Evolutionary conservation across 2,888 invertebrate species (phyloP).

Genomic region (Pseudoips prasinana): DNA sequence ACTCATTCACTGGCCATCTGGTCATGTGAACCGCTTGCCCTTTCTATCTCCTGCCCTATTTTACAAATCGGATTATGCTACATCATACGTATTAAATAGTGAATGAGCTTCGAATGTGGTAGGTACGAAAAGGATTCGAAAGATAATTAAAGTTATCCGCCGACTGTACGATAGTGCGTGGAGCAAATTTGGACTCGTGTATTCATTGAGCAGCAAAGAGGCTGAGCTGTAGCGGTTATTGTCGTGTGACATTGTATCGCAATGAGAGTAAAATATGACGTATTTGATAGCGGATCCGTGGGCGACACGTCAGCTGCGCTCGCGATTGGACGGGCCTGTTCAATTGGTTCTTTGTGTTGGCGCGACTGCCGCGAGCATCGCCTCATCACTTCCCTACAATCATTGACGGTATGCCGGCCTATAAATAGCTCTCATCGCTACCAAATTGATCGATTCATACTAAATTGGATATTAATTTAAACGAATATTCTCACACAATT

Average conservation of each 20-base stretch:
- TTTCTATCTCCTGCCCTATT: conserved; percentile 43
- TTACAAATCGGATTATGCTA: conserved; percentile 19
- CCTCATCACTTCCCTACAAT: conserved; percentile 53
- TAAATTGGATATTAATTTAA: conserved; percentile 50
- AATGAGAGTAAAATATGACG: conserved; percentile 17
- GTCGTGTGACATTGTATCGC: conserved; percentile 8
- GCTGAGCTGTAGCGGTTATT: too few relatives aligned
- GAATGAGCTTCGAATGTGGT: conserved; percentile 6
- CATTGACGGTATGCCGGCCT: conserved; percentile 47
- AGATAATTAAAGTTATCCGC: too few relatives aligned
- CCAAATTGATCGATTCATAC: conserved; percentile 56
- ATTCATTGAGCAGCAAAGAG: too few relatives aligned
- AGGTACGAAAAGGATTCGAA: neutral
- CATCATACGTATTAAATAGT: conserved; percentile 1
- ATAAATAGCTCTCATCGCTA: conserved; percentile 56
- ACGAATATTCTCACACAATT: conserved; percentile 35
- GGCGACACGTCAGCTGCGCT: conserved; percentile 34
- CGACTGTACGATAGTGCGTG: too few relatives aligned
- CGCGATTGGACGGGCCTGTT: conserved; percentile 52
- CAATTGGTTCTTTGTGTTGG: conserved; percentile 69
- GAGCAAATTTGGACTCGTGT: too few relatives aligned
- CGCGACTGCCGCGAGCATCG: conserved; percentile 40
- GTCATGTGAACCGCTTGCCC: conserved; percentile 48
- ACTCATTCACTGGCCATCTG: conserved; percentile 72
- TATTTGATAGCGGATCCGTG: conserved; percentile 15